Evolutionary conservation across 2,113 vertebrate species (phyloP).

Genomic region (Pelecanoides urinatrix): DNA sequence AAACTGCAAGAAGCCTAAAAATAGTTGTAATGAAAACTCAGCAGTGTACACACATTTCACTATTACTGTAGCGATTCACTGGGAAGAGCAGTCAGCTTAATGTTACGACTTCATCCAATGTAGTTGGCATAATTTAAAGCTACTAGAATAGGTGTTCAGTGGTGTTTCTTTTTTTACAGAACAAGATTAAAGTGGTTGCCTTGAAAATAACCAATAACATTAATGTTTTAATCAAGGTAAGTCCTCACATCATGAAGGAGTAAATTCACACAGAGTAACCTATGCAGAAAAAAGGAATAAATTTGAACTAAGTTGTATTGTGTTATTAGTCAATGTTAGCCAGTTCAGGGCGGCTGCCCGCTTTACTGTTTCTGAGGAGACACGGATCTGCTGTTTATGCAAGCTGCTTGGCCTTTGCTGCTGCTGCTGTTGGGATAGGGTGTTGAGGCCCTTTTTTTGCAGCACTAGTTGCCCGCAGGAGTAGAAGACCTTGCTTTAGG

Average conservation of each 20-base stretch:
- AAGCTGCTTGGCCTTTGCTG: background rate
- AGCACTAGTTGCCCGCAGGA: background rate
- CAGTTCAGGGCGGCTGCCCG: background rate
- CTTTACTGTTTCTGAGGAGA: background rate
- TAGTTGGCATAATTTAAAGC: background rate
- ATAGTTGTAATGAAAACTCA: background rate
- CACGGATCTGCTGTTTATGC: background rate
- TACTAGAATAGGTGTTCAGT: background rate
- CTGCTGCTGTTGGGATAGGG: background rate
- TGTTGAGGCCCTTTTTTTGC: background rate
- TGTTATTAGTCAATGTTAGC: background rate
- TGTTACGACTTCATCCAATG: background rate
- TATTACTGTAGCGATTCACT: background rate
- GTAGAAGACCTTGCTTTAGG: background rate
- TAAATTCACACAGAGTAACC: background rate
- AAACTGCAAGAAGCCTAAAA: background rate
- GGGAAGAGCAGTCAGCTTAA: background rate
- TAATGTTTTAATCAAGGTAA: constrained; percentile 98
- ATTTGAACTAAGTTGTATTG: background rate
- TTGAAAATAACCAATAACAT: constrained; percentile 99
- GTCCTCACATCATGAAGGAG: background rate
- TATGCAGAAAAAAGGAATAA: background rate
- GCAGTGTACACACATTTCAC: background rate
- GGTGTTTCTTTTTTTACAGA: constrained; percentile 73
- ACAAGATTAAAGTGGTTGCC: constrained; percentile 99